Base-by-base conservation (phyloP, 2,888 invertebrate species). In the Leptogaster cylindrica region DNA sequence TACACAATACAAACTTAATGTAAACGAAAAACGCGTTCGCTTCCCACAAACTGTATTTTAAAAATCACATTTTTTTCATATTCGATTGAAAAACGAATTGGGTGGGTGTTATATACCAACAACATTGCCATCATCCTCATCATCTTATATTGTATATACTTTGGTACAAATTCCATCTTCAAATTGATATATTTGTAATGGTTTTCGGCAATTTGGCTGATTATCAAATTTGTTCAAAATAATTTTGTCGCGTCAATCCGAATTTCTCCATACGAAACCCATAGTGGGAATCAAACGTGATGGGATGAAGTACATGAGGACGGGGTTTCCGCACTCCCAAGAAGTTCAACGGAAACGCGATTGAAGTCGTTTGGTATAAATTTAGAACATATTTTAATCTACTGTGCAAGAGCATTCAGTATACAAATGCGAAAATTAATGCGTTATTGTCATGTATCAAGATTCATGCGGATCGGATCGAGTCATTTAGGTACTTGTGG, bases 191-290 rank as follows among this genome's bases (percentile, higher is more conserved):
- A 25, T 50, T 51, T 4, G 50, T 39, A 51, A 65, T 52, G 50
- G 31, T 65, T 27, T 50, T 39, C 20, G 33, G 50, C 39, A 44
- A 33, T 50, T 65, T 65, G 65, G 65, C 65, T 28, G 25, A 16
- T 4, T 25, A 65, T 65, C 65, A 65, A 65, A 25, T 51, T 52
- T 51, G 31, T 65, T 23, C 14, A 16, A 39, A 51, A 8, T 65
- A 41, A 65, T 51, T 65, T 36, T 28, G 65, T 39, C 65, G 39
- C 39, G 52, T 23, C 25, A 51, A 65, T 65, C 52, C 51, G 52
- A 51, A 51, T 51, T 50, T 39, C 2, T 27, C 14, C 33, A 23
- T 52, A 28, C 28, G 44, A 44, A 12, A 16, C 28, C 7, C 10
- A 27, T 2, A 10, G 12, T 39, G 36, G 39, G 20, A 16, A 61